Percentiles rank a stretch among this genome's conserved stretches.
Evolutionary conservation across 2,113 vertebrate species (phyloP).

Genomic region (Steatornis caripensis): DNA sequence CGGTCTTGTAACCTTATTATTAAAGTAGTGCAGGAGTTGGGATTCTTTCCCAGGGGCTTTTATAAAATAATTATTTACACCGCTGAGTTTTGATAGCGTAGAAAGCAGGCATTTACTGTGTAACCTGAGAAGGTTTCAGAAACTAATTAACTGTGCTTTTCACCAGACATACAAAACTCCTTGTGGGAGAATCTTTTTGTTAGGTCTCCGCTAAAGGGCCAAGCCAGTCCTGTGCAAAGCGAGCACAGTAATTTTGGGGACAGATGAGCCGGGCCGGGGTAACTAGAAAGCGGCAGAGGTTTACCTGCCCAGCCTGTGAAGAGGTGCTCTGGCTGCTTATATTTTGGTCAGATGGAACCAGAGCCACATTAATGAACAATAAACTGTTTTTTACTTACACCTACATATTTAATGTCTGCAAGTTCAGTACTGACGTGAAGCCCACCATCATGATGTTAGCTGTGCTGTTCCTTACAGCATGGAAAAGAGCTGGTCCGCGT

Average conservation of each 20-base stretch:
- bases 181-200: constrained; percentile 38
- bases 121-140: constrained; percentile 49
- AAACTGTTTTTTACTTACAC: background rate
- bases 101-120: constrained; percentile 27
- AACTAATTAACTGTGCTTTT: constrained; percentile 60
- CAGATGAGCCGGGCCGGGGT: background rate
- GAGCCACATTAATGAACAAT: background rate
- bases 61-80: constrained; percentile 58
- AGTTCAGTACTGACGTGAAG: background rate
- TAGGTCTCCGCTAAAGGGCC: background rate
- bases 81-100: background rate
- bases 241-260: background rate
- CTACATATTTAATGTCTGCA: background rate
- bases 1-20: constrained; percentile 45
- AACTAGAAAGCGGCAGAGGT: background rate
- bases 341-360: background rate
- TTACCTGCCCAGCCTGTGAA: background rate
- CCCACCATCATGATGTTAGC: accelerated
- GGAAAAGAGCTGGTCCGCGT: background rate
- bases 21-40: constrained; percentile 31
- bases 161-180: background rate
- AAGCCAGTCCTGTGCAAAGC: background rate
- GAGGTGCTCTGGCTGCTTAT: background rate
- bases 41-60: constrained; percentile 61
- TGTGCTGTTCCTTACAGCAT: background rate